Conservation (phyloP, 2,797 vertebrate species). For the Lithobates sylvaticus region DNA sequence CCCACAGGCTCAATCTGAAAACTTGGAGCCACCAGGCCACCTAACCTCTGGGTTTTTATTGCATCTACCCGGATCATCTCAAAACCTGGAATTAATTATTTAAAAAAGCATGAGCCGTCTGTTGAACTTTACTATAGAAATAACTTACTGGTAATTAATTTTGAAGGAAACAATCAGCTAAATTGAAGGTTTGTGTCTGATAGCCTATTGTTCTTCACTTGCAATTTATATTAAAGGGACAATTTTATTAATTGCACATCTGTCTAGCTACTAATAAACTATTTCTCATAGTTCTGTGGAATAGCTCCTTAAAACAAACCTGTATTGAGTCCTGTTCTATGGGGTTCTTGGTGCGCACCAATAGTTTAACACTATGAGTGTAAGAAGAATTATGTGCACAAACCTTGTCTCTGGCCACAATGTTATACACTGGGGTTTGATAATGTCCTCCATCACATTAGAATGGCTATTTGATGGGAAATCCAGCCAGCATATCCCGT, state of each 20-base stretch:
- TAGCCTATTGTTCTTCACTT: not conserved
- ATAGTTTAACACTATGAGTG: not conserved
- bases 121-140: no score
- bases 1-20: no score
- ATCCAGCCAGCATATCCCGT: slow-evolving; percentile 15
- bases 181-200: not conserved
- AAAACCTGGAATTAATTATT: no score
- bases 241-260: not conserved
- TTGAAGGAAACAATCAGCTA: not conserved
- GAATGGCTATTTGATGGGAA: slow-evolving; percentile 31
- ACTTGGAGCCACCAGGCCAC: no score
- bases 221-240: no score
- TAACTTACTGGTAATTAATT: not conserved
- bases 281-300: slow-evolving; percentile 1
- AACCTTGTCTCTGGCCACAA: not conserved
- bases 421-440: slow-evolving; percentile 1
- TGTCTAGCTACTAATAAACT: not conserved
- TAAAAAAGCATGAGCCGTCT: no score
- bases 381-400: not conserved
- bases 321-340: not conserved
- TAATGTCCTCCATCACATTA: slow-evolving; percentile 27
- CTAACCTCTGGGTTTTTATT: no score
- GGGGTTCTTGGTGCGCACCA: slow-evolving; percentile 41
- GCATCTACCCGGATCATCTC: no score
- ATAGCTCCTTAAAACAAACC: not conserved